phyloP scores from a whole-genome alignment of 2,797 vertebrate genomes.

The Bufotes viridis region DNA sequence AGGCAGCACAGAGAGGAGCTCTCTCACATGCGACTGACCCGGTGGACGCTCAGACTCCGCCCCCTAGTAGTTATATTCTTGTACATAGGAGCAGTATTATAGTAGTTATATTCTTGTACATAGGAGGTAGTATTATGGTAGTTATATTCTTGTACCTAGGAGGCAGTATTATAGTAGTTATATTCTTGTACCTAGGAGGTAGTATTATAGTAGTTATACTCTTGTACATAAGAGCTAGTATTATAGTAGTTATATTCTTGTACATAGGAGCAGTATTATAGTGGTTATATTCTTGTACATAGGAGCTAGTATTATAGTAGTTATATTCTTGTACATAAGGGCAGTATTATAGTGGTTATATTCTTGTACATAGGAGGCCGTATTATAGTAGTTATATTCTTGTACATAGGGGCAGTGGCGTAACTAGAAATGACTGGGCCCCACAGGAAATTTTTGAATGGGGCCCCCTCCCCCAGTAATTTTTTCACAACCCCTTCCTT shows the following conservation, averaged over 20 bases:
- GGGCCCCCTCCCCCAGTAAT: too few species aligned
- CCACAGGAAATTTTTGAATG: too few species aligned
- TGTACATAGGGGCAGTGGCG: too few species aligned
- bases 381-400: too few species aligned
- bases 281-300: neutral
- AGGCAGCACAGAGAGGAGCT: too few species aligned
- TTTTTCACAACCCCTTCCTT: too few species aligned
- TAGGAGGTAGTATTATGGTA: neutral
- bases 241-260: neutral
- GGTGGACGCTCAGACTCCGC: too few species aligned
- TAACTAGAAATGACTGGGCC: too few species aligned
- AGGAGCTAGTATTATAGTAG: neutral
- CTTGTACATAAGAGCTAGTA: neutral
- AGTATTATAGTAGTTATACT: neutral
- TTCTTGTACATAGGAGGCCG: too few species aligned
- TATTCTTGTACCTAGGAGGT: neutral
- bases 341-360: neutral
- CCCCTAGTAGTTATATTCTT: slow-evolving; percentile 9
- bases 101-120: slow-evolving; percentile 13
- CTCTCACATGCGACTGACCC: too few species aligned
- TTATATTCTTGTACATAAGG: neutral
- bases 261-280: neutral
- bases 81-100: neutral
- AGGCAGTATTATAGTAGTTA: neutral
- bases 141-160: neutral